These are phyloP conservation scores for Limenitis camilla DNA, from an alignment of 2,888 invertebrate genomes.

Conservation along the genomic window DNA sequence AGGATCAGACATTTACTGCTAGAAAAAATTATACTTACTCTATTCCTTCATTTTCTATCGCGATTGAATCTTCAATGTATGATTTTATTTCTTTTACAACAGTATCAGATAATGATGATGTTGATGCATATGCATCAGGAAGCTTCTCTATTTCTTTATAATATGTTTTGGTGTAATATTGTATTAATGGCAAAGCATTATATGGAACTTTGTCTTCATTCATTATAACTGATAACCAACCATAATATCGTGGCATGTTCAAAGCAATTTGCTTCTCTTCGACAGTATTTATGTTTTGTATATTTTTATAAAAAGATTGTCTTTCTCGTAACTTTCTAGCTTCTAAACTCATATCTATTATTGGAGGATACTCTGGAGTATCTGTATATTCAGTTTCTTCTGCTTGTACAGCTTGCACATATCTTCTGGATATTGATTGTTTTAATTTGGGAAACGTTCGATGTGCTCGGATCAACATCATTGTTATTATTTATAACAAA, in stretches of 20 bases:
- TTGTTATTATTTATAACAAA: slow-evolving; percentile 17
- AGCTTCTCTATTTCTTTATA: slow-evolving; percentile 74
- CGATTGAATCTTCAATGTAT: slow-evolving; percentile 77
- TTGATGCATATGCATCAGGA: slow-evolving; percentile 74
- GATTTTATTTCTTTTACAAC: slow-evolving; percentile 70
- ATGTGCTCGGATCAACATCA: slow-evolving; percentile 51
- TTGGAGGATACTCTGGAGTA: slow-evolving; percentile 74
- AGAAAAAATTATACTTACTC: slow-evolving; percentile 59
- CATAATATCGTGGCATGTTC: slow-evolving; percentile 88
- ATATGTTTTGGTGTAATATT: slow-evolving; percentile 86
- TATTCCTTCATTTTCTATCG: slow-evolving; percentile 75
- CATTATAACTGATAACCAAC: slow-evolving; percentile 79
- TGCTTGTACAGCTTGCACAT: slow-evolving; percentile 43
- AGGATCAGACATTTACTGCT: not conserved
- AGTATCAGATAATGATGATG: slow-evolving; percentile 58
- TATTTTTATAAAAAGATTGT: slow-evolving; percentile 69
- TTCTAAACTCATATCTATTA: slow-evolving; percentile 73
- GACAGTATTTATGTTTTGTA: slow-evolving; percentile 79
- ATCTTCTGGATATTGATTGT: slow-evolving; percentile 34
- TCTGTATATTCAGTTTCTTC: slow-evolving; percentile 61
- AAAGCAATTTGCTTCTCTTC: slow-evolving; percentile 90
- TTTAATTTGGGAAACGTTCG: slow-evolving; percentile 51
- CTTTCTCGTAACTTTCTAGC: slow-evolving; percentile 64
- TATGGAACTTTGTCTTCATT: slow-evolving; percentile 77
- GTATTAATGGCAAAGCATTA: slow-evolving; percentile 79